A percentile compares a stretch with the other conserved stretches of the same genome.
phyloP scores from a whole-genome alignment of 1,140 invertebrate genomes.

The Bombyx mori region ASM3026992v2 NC_085116.1:12476001-12476500 shows the following conservation, averaged over 20 bases:
- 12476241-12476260: too few species aligned
- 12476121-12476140: slow-evolving; percentile 50
- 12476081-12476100: slow-evolving; percentile 69
- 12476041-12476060: slow-evolving; percentile 72
- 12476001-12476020: slow-evolving; percentile 64
- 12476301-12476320: too few species aligned
- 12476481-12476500: too few species aligned
- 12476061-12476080: slow-evolving; percentile 72
- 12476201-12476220: slow-evolving; percentile 66
- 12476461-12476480: too few species aligned
- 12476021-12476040: slow-evolving; percentile 71
- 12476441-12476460: too few species aligned
- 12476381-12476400: too few species aligned
- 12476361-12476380: too few species aligned
- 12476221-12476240: not conserved
- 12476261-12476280: slow-evolving; percentile 18
- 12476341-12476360: too few species aligned
- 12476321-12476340: too few species aligned
- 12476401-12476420: too few species aligned
- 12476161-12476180: slow-evolving; percentile 59
- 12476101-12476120: slow-evolving; percentile 65
- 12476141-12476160: slow-evolving; percentile 67
- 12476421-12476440: too few species aligned
- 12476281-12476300: slow-evolving; percentile 14
- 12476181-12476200: slow-evolving; percentile 63